These are phyloP conservation scores for Schizopygopsis pylzovi DNA, from an alignment of 2,797 vertebrate genomes.

Conservation along the genomic window DNA sequence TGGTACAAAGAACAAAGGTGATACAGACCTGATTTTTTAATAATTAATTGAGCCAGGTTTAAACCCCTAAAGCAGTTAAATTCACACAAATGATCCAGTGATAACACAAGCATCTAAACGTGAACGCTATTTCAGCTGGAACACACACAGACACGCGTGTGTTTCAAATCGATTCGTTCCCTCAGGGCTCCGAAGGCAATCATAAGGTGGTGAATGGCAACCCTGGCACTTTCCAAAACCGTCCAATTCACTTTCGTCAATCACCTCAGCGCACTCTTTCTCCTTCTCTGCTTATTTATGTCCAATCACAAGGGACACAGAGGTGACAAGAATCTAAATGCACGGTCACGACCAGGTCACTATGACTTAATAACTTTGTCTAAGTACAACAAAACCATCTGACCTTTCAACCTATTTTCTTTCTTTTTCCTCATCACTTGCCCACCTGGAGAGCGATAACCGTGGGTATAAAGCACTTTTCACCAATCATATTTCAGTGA, in stretches of 20 bases:
- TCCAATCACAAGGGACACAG: slow-evolving; percentile 49
- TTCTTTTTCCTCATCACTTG: slow-evolving; percentile 44
- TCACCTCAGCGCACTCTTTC: slow-evolving; percentile 24
- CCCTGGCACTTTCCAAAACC: slow-evolving; percentile 69
- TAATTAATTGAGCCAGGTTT: slow-evolving; percentile 24
- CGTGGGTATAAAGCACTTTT: neutral
- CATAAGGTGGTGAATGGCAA: slow-evolving; percentile 77
- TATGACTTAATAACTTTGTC: slow-evolving; percentile 31
- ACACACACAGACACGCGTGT: slow-evolving; percentile 43
- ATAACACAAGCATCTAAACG: slow-evolving; percentile 16
- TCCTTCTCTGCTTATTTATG: slow-evolving; percentile 33
- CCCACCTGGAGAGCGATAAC: neutral
- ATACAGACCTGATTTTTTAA: slow-evolving; percentile 29
- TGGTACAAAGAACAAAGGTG: slow-evolving; percentile 45
- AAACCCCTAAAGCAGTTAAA: slow-evolving; percentile 17
- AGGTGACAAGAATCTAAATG: slow-evolving; percentile 42
- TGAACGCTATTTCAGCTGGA: neutral
- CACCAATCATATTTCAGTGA: neutral
- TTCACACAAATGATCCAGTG: slow-evolving; percentile 5
- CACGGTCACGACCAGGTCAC: slow-evolving; percentile 29
- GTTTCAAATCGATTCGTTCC: slow-evolving; percentile 66
- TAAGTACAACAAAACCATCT: slow-evolving; percentile 26
- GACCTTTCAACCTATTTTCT: slow-evolving; percentile 20
- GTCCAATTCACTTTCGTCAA: slow-evolving; percentile 71
- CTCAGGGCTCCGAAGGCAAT: slow-evolving; percentile 73